Evolutionary conservation across 2,797 vertebrate species (phyloP).

Genomic region (Mus minutoides): DNA sequence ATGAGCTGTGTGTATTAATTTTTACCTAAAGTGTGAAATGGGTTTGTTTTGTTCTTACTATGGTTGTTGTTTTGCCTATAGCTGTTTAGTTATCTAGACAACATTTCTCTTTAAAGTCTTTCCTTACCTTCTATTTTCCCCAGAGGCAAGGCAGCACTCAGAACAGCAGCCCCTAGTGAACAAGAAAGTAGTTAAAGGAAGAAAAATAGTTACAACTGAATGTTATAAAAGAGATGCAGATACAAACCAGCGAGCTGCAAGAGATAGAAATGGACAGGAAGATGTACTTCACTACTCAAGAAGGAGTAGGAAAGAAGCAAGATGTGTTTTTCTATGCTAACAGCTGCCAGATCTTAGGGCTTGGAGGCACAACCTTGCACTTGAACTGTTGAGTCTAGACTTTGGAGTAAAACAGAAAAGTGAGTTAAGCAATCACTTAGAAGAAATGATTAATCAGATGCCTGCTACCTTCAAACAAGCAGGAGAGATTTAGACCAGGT

Average conservation of each 20-base stretch:
- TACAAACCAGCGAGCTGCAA: conserved; percentile 96
- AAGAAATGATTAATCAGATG: conserved; percentile 98
- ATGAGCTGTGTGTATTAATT: neutral
- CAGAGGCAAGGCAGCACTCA: conserved; percentile 89
- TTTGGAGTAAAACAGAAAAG: conserved; percentile 94
- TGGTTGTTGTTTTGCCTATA: neutral
- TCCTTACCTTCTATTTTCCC: neutral
- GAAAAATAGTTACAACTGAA: conserved; percentile 95
- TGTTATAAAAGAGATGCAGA: conserved; percentile 94
- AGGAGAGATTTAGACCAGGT: conserved; percentile 94
- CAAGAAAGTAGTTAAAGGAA: conserved; percentile 96
- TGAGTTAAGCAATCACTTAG: conserved; percentile 93
- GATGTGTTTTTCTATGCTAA: conserved; percentile 93
- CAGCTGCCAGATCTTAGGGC: conserved; percentile 94
- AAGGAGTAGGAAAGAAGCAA: conserved; percentile 97
- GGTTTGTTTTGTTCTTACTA: neutral
- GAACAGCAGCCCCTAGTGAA: conserved; percentile 92
- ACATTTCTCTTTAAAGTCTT: neutral
- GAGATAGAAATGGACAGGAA: conserved; percentile 98
- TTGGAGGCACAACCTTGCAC: conserved; percentile 94
- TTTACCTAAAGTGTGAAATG: neutral
- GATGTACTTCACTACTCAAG: conserved; percentile 98
- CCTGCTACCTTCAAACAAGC: conserved; percentile 96
- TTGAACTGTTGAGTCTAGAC: conserved; percentile 95
- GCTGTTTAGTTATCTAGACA: neutral